Base-by-base conservation (phyloP, 92 coral and sea anemone genomes). In the Chrysogorgia sp. region DNA sequence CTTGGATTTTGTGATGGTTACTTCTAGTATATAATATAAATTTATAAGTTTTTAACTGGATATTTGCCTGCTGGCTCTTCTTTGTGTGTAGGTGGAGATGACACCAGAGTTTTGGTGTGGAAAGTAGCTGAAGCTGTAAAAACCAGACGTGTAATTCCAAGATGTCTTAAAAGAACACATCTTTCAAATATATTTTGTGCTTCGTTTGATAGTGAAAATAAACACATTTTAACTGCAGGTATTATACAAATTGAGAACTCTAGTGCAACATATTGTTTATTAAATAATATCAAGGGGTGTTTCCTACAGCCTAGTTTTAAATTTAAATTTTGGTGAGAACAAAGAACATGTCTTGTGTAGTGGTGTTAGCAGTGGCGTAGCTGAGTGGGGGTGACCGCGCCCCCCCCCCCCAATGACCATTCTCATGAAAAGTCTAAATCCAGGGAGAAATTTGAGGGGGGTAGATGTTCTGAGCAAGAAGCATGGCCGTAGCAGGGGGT, bases 101-200 rank as follows among this genome's bases (percentile, higher is more conserved):
- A 94, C 81, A 92, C 90, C 47, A 88, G 96, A 40, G 91, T 94
- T 30, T 58, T 94, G 47, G 89, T 92, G 28, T 94, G 98, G 98
- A 91, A 89, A 81, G 74, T 94, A 25, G 92, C 86, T 49, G 90
- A 83, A 70, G 90, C 97, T 31, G 85, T 94, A 14, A 79, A 83
- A 79, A 79, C 86, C 34, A 76, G 64, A 21, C 71, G 34, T 25
- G 75, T 58, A 21, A 80, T 81, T 28, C 97, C 98, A 59, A 79
- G 75, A 10, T 53, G 65, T 21, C 81, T 94, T 90, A 91, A 89
- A 34, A 90, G 89, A 80, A 87, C 87, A 40, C 98, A 94, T 67
- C 82, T 88, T 35, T 94, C 98, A 25, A 94, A 94, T 57, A 94
- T 94, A 81, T 94, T 94, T 77, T 91, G 97, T 60, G 90, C 92